A percentile compares a stretch with the other conserved stretches of the same genome.
Conservation (phyloP, 2,888 invertebrate genomes). For the Meghimatium bilineatum region DNA sequence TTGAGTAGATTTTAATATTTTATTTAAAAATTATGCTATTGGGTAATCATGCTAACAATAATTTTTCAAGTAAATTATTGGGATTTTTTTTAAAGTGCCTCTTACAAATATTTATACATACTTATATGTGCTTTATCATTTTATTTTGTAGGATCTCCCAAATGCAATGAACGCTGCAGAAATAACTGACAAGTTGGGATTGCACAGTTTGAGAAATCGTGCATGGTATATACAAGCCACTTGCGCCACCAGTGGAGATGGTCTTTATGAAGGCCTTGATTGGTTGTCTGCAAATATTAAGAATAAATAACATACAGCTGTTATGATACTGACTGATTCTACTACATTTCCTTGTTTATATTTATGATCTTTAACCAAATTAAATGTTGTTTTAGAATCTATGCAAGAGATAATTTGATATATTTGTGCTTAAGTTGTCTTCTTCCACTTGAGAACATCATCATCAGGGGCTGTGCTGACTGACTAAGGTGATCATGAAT, state of each 20-base stretch:
- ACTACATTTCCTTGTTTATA: background rate
- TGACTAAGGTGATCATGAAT: background rate
- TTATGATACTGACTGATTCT: background rate
- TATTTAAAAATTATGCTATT: too few relatives aligned
- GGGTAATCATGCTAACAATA: too few relatives aligned
- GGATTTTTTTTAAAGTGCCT: too few relatives aligned
- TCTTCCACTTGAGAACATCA: too few relatives aligned
- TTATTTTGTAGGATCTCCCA: conserved; percentile 48
- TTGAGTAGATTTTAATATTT: background rate
- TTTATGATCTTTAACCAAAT: background rate
- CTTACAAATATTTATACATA: too few relatives aligned
- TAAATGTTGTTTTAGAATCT: background rate
- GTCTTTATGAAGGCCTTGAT: conserved; percentile 98
- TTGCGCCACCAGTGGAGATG: conserved; percentile 99
- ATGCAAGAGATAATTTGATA: background rate
- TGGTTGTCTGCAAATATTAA: conserved; percentile 87
- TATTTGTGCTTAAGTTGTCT: too few relatives aligned
- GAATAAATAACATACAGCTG: conserved; percentile 9
- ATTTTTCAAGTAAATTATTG: too few relatives aligned
- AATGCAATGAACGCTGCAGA: conserved; percentile 53
- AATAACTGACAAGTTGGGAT: conserved; percentile 49
- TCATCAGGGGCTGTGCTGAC: too few relatives aligned
- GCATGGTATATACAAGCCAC: conserved; percentile 78
- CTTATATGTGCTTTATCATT: background rate
- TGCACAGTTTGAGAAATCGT: conserved; percentile 44